phyloP scores from a whole-genome alignment of 2,113 vertebrate species.

The Benitochromis conjunctus region DNA sequence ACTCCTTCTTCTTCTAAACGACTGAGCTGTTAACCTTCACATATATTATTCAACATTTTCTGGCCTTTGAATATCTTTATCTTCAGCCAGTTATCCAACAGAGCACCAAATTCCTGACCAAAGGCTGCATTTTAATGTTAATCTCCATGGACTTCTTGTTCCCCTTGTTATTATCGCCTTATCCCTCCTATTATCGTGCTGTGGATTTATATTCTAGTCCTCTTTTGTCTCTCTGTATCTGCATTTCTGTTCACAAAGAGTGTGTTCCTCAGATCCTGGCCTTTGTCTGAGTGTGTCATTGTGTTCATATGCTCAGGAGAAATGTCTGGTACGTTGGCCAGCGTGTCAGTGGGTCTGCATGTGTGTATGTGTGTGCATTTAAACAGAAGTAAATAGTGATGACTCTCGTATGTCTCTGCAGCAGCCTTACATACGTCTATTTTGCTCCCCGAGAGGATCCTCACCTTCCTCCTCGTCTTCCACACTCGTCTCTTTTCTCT shows the following conservation, averaged over 20 bases:
- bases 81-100: background rate
- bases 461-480: conserved; percentile 27
- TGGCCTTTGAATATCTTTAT: background rate
- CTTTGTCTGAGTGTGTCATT: conserved; percentile 31
- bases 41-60: background rate
- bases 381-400: conserved; percentile 42
- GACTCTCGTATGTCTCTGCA: conserved; percentile 34
- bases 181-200: background rate
- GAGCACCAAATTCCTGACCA: background rate
- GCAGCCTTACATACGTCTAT: conserved; percentile 54
- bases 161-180: background rate
- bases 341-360: background rate
- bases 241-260: background rate
- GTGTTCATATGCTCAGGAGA: background rate
- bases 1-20: background rate
- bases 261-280: background rate
- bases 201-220: background rate
- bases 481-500: background rate
- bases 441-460: conserved; percentile 44
- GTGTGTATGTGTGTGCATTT: conserved; percentile 9
- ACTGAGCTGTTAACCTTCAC: background rate
- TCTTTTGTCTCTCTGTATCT: background rate
- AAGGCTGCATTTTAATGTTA: background rate
- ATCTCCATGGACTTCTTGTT: background rate
- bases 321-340: conserved; percentile 29